phyloP scores from a whole-genome alignment of 2,888 invertebrate species.

The Diogma glabrata region DNA sequence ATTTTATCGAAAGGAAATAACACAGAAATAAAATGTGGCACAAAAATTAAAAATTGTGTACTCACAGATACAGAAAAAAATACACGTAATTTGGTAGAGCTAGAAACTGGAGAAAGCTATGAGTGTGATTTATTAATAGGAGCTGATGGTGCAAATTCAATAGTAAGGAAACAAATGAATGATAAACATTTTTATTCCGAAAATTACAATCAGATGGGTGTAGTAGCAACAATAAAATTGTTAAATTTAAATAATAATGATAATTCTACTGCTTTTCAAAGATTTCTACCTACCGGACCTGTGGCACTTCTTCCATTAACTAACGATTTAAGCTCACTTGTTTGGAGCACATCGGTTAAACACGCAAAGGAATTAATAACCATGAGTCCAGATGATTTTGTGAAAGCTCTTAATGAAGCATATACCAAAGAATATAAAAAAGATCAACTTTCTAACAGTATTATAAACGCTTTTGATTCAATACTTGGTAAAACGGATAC shows the following conservation, averaged over 20 bases:
- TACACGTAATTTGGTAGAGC: slow-evolving; percentile 38
- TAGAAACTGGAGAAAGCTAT: slow-evolving; percentile 52
- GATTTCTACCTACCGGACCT: slow-evolving; percentile 86
- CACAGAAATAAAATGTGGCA: slow-evolving; percentile 54
- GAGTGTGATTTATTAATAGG: slow-evolving; percentile 68
- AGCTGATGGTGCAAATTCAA: slow-evolving; percentile 87
- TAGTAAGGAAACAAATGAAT: slow-evolving; percentile 71
- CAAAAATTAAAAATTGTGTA: slow-evolving; percentile 54
- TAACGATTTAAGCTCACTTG: slow-evolving; percentile 70
- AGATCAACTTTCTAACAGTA: slow-evolving; percentile 27
- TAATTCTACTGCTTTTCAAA: slow-evolving; percentile 91
- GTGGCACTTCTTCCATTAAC: slow-evolving; percentile 83
- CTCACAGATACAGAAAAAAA: slow-evolving; percentile 37
- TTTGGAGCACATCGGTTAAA: slow-evolving; percentile 75
- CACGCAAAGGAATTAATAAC: slow-evolving; percentile 62
- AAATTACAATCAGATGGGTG: slow-evolving; percentile 75
- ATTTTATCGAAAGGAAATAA: slow-evolving; percentile 45
- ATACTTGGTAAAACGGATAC: slow-evolving; percentile 32
- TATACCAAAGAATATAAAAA: slow-evolving; percentile 45
- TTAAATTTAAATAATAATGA: slow-evolving; percentile 53
- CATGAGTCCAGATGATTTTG: slow-evolving; percentile 66
- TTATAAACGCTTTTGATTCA: slow-evolving; percentile 41
- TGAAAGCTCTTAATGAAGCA: slow-evolving; percentile 78
- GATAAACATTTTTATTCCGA: slow-evolving; percentile 39
- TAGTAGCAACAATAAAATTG: slow-evolving; percentile 82